Base-by-base conservation (phyloP, 2,888 invertebrate genomes). In the Synanthedon myopaeformis region DNA sequence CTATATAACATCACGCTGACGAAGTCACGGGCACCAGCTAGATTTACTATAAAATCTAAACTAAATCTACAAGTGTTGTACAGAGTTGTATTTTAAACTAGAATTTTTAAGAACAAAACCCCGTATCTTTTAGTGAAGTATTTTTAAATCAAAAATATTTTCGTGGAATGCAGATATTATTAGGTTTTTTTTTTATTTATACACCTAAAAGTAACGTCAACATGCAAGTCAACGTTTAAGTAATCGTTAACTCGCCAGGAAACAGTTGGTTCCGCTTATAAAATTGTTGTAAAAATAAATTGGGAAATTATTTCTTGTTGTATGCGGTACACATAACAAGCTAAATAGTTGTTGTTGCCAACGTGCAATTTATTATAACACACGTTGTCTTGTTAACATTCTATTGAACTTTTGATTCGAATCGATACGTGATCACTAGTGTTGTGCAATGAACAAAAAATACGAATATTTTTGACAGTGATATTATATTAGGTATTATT, bases 211-310 rank as follows among this genome's bases (percentile, higher is more conserved):
- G 35, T 58, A 57, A n/a, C 45, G 45, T 45, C 45, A 45, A 45
- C 45, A 45, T 64, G 68, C 62, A 64, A 57, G 55, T 55, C 53
- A 55, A 56, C 55, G 57, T 64, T 63, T 53, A 58, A 60, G 59
- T 60, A 60, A 62, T 70, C 72, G 64, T 74, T 64, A 76, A 75
- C 59, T 52, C 42, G 62, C 52, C 59, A 58, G 61, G 63, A 64
- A 72, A 63, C 66, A 58, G 59, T 61, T 58, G 60, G 73, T 68
- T 68, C 65, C 65, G 69, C 69, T 71, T 66, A 62, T 79, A 67
- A 74, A 77, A 67, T 56, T 51, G 58, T 54, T 58, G 61, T 69
- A 62, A 70, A 69, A 67, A 60, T 59, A 66, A 66, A 69, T 68
- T 68, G 64, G 65, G 67, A 66, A 60, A 61, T 61, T 59, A 51